Conservation (phyloP, 1,140 invertebrate genomes). For the Bombus haemorrhoidalis region DNA sequence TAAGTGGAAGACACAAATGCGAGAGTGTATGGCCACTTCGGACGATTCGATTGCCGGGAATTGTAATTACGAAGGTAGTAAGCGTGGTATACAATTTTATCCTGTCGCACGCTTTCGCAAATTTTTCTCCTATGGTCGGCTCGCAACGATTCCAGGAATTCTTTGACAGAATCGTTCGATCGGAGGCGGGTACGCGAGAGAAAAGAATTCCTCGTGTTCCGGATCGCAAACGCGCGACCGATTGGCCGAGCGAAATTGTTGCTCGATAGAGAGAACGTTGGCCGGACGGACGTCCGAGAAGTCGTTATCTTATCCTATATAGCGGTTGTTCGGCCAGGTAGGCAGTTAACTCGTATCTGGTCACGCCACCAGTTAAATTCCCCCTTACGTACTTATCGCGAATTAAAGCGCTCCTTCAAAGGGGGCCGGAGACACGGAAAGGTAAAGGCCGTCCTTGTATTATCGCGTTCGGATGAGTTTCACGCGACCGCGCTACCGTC, state of each 20-base stretch:
- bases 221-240: background rate
- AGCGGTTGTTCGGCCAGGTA: slow-evolving; percentile 54
- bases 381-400: slow-evolving; percentile 45
- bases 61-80: background rate
- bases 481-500: slow-evolving; percentile 57
- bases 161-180: background rate
- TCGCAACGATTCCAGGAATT: background rate
- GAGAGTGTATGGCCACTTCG: too few relatives aligned
- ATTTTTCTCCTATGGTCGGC: background rate
- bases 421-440: slow-evolving; percentile 64
- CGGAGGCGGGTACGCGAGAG: background rate
- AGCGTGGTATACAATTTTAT: background rate
- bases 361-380: slow-evolving; percentile 64
- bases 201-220: background rate
- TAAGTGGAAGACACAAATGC: accelerated
- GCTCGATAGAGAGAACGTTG: slow-evolving; percentile 61
- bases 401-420: slow-evolving; percentile 62
- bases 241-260: slow-evolving; percentile 58
- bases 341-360: slow-evolving; percentile 65
- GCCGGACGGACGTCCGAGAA: slow-evolving; percentile 41
- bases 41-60: too few relatives aligned
- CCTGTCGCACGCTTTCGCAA: background rate
- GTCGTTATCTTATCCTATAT: slow-evolving; percentile 63
- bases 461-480: slow-evolving; percentile 64
- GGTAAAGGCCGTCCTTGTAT: slow-evolving; percentile 58